Base-by-base conservation (phyloP, 2,888 invertebrate species). In the Cyrtodaria siliqua region DNA sequence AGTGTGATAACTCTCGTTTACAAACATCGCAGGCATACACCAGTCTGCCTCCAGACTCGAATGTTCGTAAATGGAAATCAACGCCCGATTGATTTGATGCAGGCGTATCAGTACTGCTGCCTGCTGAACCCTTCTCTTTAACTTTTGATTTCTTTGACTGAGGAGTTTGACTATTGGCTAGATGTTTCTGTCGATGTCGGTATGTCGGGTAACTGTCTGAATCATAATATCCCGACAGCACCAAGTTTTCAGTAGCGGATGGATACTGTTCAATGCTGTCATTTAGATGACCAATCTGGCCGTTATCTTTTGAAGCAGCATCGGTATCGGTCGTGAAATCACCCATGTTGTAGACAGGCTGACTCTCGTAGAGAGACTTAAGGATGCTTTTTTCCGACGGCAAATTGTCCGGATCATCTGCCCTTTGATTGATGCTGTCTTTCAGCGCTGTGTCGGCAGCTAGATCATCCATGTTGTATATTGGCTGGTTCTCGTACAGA, bases 21-120 rank as follows among this genome's bases (percentile, higher is more conserved):
- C 81, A 81, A 12, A 81, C 78, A 66, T 81, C 78, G 42, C 81
- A 81, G 16, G 78, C 69, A 27, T 81, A 81, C 2, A 81, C 75
- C 29, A 81, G 55, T 20, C 81, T 33, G 38, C 81, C 81, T 9
- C 75, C 77, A 38, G 80, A 80, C 40, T 80, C 76, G 60, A 76
- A 80, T 49, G 71, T 80, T 29, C 55, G 70, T 56, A 80, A 53
- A 27, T 78, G 67, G 38, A 29, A 24, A 26, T 52, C 52, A 20
- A 23, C 52, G 52, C 20, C 4, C 14, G 24, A 20, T 8, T 14
- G 52, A 44, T 44, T 44, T 16, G 18, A 18, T 12, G 23, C 14
- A 18, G 52, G 52, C 6, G 52, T 52, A 24, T 66, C 56, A 27
- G 29, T 18, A 49, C 33, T 47, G 23, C 14, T 26, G 24, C 23